Base-by-base conservation (phyloP, 1,140 invertebrate species). In the Zelostemma sp. region DNA sequence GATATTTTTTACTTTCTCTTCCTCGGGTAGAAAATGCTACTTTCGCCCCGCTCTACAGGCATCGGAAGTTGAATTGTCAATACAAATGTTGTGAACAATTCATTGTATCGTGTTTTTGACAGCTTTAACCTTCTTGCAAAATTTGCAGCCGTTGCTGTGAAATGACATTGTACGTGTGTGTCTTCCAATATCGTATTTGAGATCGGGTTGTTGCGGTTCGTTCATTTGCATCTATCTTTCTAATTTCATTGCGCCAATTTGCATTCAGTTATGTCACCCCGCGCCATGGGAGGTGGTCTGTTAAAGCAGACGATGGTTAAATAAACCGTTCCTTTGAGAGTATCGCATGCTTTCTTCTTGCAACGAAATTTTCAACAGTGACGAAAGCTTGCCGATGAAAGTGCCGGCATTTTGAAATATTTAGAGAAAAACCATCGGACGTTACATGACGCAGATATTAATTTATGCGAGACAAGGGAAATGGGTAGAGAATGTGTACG, bases 221-320 rank as follows among this genome's bases (percentile, higher is more conserved):
- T 63, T 69, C 75, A 79, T 79, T 79, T 77, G 72, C 77, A 79
- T 79, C 68, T 75, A 79, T 79, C 77, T 79, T 79, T 79, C 77
- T 79, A 79, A 79, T 79, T 77, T 77, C 71, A 72, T 79, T 77
- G 66, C 45, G 60, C 68, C 72, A 77, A 79, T 79, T 75, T 79
- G 72, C 77, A 79, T 76, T 67, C 72, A 73, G 75, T 79, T 79
- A 76, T 64, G 69, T 72, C 65, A 72, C 62, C 72, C 65, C 1
- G 54, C 57, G 28, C 53, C 38, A 55, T 48, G 63, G 65, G 68
- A 71, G 69, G 70, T 68, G 63, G 69, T 62, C 65, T 63, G 69
- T 69, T 71, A 74, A 76, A 78, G 67, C 73, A 72, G 61, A 72
- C 65, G 71, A 72, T 73, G 65, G 65, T 75, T 75, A 76, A 78